Base-by-base conservation (phyloP, 2,797 vertebrate genomes). In the Muscicapa comitata region DNA sequence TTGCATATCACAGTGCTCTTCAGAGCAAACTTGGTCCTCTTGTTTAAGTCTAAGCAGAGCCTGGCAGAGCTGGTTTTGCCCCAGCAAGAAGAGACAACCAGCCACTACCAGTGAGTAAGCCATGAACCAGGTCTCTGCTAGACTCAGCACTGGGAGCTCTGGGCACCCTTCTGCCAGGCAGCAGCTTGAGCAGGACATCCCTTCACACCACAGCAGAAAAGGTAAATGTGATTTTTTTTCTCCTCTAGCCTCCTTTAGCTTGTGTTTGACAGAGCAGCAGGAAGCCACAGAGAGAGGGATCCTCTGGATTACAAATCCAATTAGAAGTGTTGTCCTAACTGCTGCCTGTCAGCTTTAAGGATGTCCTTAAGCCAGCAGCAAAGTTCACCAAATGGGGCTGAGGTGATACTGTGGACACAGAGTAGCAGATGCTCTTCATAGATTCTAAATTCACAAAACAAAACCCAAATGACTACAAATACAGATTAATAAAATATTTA, bases 341-440 rank as follows among this genome's bases (percentile, higher is more conserved):
- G 48, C 25, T 79, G 45, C 53, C 76, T 92, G 81, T 74, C 67
- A 86, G 33, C 53, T 83, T 80, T 79, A 40, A 87, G 89, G 50
- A 25, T 48, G 26, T 67, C 53, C 26, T 87, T 55, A 82, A 74
- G 15, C 20, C 81, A 83, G 53, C 4, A 54, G 51, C 70, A 74
- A 6, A 4, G 42, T 67, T 93, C 67, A 84, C 33, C 38, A 76
- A 92, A 71, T 26, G 38, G 25, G 61, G 65, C 35, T 80, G 81
- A 74, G 63, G 53, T 58, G 50, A n/a, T 42, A 17, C 72, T 57
- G 61, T 10, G 75, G 86, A 82, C 88, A 77, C 38, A 62, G 77
- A 76, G 88, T 28, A 94, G 81, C 74, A 96, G 92, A 91, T 90
- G 84, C 38, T 83, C 57, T 71, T 65, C 65, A 68, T 61, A 83